Percentiles rank a stretch among this genome's conserved stretches.
Conservation (phyloP, 2,888 invertebrate genomes). For the Zelleria hepariella region DNA sequence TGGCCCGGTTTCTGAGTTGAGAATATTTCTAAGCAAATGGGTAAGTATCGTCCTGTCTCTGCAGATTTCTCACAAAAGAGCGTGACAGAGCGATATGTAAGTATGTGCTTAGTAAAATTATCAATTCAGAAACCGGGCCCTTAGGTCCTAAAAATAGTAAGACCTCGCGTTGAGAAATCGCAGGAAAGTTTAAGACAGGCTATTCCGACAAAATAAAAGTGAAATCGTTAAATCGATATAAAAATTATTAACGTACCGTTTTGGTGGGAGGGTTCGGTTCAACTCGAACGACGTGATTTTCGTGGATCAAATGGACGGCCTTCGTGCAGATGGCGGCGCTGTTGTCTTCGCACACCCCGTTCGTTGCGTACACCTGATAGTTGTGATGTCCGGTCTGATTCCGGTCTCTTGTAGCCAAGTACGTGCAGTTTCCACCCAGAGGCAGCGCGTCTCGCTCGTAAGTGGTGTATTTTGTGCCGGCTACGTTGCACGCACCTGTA, state of each 20-base stretch:
- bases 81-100: too few species aligned
- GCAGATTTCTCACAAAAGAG: too few species aligned
- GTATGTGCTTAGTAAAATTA: neutral
- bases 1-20: too few species aligned
- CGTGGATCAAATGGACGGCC: conserved; percentile 76
- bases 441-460: conserved; percentile 87
- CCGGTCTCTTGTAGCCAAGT: conserved; percentile 80
- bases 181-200: neutral
- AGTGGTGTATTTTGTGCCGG: conserved; percentile 82
- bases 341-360: conserved; percentile 76
- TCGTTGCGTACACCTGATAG: conserved; percentile 77
- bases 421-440: conserved; percentile 88
- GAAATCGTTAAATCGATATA: too few species aligned
- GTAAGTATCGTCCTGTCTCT: too few species aligned
- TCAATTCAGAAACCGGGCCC: too few species aligned
- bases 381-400: conserved; percentile 66
- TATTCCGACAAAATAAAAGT: too few species aligned
- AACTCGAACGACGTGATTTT: conserved; percentile 74
- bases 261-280: conserved; percentile 46
- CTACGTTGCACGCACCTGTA: conserved; percentile 20
- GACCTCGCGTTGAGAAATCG: too few species aligned
- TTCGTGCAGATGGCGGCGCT: conserved; percentile 74
- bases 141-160: too few species aligned
- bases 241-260: conserved; percentile 31
- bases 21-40: too few species aligned